Base-by-base conservation (phyloP, 2,113 vertebrate genomes). In the Baryphthengus martii region DNA sequence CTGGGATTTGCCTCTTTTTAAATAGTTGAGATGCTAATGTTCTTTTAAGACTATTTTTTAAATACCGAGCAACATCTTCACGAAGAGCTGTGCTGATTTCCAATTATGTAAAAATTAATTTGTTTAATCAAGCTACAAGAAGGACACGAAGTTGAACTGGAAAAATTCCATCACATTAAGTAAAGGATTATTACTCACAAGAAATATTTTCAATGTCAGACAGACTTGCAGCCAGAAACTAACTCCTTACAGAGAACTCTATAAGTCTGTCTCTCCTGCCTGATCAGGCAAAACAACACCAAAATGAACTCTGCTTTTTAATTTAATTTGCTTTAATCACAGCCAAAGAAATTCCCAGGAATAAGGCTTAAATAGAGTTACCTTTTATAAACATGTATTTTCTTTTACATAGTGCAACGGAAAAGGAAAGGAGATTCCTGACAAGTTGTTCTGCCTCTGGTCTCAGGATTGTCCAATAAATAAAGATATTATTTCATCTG, bases 81-180 rank as follows among this genome's bases (percentile, higher is more conserved):
- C 76, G 84, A 96, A 94, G 65, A 58, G 86, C 56, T 79, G 65
- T 0, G 2, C 65, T 96, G 62, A 85, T 90, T 96, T 94, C 93
- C 88, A 96, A 93, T 94, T 81, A 93, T 79, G 63, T 90, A 96
- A 96, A 97, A 95, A 92, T 93, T 68, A 97, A 96, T 94, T 85
- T 91, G 90, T 87, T 97, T 96, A 92, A 96, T 96, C 89, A 97
- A 96, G 85, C 72, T 96, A 96, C 74, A 71, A 92, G 52, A 82
- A 82, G 86, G 26, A 91, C 87, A 85, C 93, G 94, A 93, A 91
- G 52, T 8, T 90, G 84, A 93, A 85, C 67, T 86, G 58, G 67
- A 94, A 95, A 96, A 96, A 86, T 85, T 97, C 91, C 44, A 84
- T 85, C 72, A 89, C 72, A 74, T 66, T 95, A 83, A 97, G 81